A percentile compares a stretch with the other conserved stretches of the same genome.
Evolutionary conservation across 2,797 vertebrate genomes (phyloP).

Genomic region (Chelon labrosus): DNA sequence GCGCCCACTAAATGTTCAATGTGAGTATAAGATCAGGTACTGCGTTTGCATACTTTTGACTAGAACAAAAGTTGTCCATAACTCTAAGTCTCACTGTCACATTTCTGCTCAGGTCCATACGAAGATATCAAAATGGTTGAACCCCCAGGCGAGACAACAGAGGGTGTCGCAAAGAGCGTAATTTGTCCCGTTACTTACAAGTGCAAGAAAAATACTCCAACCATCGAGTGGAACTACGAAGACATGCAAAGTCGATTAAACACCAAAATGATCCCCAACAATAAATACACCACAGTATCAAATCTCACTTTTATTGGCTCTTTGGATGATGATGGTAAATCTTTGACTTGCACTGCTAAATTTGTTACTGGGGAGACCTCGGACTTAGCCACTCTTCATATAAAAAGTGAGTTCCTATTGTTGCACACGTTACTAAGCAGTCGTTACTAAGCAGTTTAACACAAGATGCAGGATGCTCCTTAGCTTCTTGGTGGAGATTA

Average conservation of each 20-base stretch:
- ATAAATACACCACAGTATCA: constrained; percentile 29
- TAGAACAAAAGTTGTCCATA: neutral
- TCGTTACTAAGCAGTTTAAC: neutral
- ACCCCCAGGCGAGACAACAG: constrained; percentile 42
- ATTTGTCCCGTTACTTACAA: constrained; percentile 68
- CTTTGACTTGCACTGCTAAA: constrained; percentile 66
- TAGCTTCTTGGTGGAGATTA: neutral
- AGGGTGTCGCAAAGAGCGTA: constrained; percentile 64
- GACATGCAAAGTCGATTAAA: constrained; percentile 44
- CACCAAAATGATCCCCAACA: neutral
- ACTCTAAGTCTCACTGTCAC: neutral
- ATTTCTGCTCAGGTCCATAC: constrained; percentile 57
- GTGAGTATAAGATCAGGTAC: constrained; percentile 49
- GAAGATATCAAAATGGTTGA: constrained; percentile 61
- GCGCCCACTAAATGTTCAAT: too few species aligned
- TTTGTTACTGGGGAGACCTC: constrained; percentile 48
- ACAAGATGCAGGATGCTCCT: too few species aligned
- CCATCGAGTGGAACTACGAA: constrained; percentile 71
- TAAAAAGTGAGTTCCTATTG: constrained; percentile 64
- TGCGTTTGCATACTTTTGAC: too few species aligned
- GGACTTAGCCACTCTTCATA: constrained; percentile 42
- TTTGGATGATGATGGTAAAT: constrained; percentile 56
- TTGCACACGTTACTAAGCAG: too few species aligned
- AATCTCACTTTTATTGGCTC: constrained; percentile 69
- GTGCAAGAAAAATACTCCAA: constrained; percentile 58